Evolutionary conservation across 2,888 invertebrate genomes (phyloP), one percentile per base, ranked within the genome.

Genomic region (Watsonalla binaria): DNA sequence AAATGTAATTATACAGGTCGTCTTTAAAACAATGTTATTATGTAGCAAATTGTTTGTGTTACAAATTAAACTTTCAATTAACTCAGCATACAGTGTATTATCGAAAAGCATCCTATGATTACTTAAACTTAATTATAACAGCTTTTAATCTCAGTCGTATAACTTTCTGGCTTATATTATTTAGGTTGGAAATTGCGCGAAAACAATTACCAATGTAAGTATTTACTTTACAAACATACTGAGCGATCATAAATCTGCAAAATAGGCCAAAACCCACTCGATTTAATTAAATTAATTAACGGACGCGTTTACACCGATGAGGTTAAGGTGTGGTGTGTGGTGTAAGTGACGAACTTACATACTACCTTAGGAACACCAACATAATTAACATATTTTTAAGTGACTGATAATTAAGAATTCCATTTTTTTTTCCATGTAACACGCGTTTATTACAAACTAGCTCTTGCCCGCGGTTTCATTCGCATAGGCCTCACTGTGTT

Each of bases 251-350:
- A 61, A 67, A 65, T 64, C 61, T 54, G 53, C 51, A 56, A 52
- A 51, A 53, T 55, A 57, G 57, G 62, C 51, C 46, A 45, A 33
- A 47, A 53, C 52, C 56, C 53, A 59, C 73, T 72, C 66, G 78
- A 76, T 80, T 82, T 82, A 81, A 84, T 85, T 83, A 78, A 82
- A 78, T 84, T 84, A 82, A 82, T 83, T 73, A 74, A 72, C 71
- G 70, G 60, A 68, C 68, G 60, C 69, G 68, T 70, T 75, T 68
- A 70, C 72, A 66, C 67, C 63, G 61, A 59, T 64, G 68, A 65
- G 68, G 68, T 66, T 68, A 66, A 72, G 70, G 68, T 68, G 58
- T 59, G 47, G 24, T 47, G 54, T 59, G 51, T 61, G 66, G 58
- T 51, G 0, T 42, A 58, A 67, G 47, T 45, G 9, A 59, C 6